These are phyloP conservation scores for Terrapene triunguis DNA, from an alignment of 2,113 vertebrate species.

Conservation along the genomic window DNA sequence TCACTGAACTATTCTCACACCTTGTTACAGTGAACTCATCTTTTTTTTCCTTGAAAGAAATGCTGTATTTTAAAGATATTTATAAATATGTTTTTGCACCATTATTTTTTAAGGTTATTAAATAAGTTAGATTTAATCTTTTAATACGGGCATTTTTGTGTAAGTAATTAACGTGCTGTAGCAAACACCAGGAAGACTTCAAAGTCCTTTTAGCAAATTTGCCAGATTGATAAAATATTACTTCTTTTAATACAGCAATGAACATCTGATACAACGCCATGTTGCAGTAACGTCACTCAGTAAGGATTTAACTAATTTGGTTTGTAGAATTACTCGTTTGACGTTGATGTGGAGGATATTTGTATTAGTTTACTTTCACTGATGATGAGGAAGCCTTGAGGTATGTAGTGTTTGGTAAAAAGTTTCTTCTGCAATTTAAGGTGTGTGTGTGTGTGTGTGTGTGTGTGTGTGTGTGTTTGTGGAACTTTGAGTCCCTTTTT, in stretches of 20 bases:
- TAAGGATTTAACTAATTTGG: background rate
- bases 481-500: background rate
- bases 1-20: background rate
- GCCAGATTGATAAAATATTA: background rate
- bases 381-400: background rate
- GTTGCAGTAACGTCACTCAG: background rate
- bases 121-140: background rate
- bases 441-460: background rate
- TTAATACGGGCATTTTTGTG: background rate
- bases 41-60: background rate
- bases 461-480: no score
- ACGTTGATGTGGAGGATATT: background rate
- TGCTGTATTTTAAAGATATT: background rate
- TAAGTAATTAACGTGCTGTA: background rate
- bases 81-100: background rate
- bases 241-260: background rate
- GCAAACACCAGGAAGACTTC: background rate
- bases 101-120: background rate
- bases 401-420: background rate
- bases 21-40: background rate
- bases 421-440: background rate
- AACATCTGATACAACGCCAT: background rate
- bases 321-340: background rate
- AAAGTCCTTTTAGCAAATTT: background rate
- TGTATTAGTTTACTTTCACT: background rate